phyloP scores from a whole-genome alignment of 1,140 invertebrate species.

The Drosophila cardini region DNA sequence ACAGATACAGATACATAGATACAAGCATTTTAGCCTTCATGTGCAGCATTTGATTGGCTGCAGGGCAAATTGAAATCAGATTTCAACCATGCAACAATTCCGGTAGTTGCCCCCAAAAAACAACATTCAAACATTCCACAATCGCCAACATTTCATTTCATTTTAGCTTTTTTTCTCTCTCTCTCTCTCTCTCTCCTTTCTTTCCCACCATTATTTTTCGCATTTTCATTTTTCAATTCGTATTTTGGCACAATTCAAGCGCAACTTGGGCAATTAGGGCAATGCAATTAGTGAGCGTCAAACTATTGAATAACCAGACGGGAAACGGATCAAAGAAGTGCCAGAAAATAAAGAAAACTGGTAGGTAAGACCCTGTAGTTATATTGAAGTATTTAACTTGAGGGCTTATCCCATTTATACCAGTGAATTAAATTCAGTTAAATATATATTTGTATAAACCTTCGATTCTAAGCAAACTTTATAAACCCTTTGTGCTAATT shows the following conservation, averaged over 20 bases:
- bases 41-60: slow-evolving; percentile 46
- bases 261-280: slow-evolving; percentile 71
- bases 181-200: neutral
- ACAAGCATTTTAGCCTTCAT: slow-evolving; percentile 41
- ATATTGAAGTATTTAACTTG: too few species aligned
- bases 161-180: neutral
- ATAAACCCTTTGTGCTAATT: too few species aligned
- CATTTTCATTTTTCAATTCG: slow-evolving; percentile 4
- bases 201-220: neutral
- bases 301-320: slow-evolving; percentile 73
- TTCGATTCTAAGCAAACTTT: too few species aligned
- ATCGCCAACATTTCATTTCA: slow-evolving; percentile 15
- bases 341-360: neutral
- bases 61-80: slow-evolving; percentile 40
- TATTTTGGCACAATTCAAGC: slow-evolving; percentile 74
- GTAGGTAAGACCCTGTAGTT: too few species aligned
- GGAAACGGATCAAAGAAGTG: slow-evolving; percentile 12
- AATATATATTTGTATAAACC: too few species aligned
- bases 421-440: neutral
- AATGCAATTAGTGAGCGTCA: slow-evolving; percentile 74
- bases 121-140: slow-evolving; percentile 37
- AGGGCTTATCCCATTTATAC: too few species aligned
- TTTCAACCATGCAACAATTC: slow-evolving; percentile 53
- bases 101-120: slow-evolving; percentile 27
- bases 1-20: neutral